These are phyloP conservation scores for Pyralis farinalis DNA, from an alignment of 2,888 invertebrate genomes.

Conservation along the genomic window DNA sequence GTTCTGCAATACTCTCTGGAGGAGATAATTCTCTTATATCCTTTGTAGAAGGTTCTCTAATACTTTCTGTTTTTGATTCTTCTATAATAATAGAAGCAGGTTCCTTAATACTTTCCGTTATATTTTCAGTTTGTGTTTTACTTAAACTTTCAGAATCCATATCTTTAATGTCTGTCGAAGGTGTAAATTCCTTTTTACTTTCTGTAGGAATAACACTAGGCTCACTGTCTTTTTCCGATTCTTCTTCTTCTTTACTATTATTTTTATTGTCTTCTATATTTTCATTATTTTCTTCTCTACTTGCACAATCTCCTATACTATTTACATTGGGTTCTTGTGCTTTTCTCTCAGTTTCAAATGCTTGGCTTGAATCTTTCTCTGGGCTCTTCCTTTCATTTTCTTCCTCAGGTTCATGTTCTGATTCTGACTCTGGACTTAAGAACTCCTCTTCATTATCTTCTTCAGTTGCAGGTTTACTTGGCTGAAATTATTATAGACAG, in stretches of 20 bases:
- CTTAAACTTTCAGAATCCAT: slow-evolving; percentile 10
- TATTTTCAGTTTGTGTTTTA: slow-evolving; percentile 3
- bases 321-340: slow-evolving; percentile 13
- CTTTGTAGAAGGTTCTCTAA: not conserved
- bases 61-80: slow-evolving; percentile 23
- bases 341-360: slow-evolving; percentile 11
- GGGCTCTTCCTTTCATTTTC: slow-evolving; percentile 18
- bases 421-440: slow-evolving; percentile 70
- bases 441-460: slow-evolving; percentile 76
- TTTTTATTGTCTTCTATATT: slow-evolving; percentile 12
- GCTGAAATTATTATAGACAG: slow-evolving; percentile 25
- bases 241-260: slow-evolving; percentile 16
- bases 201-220: slow-evolving; percentile 7
- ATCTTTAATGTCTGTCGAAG: slow-evolving; percentile 7
- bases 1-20: not conserved
- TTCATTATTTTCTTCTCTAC: slow-evolving; percentile 15
- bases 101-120: not conserved
- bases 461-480: slow-evolving; percentile 46
- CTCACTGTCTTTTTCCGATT: slow-evolving; percentile 13
- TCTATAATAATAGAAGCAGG: slow-evolving; percentile 20
- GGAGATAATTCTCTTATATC: not conserved
- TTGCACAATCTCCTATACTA: slow-evolving; percentile 10
- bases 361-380: slow-evolving; percentile 16
- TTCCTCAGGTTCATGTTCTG: slow-evolving; percentile 53
- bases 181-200: slow-evolving; percentile 6